Evolutionary conservation across 2,888 invertebrate genomes (phyloP).

Genomic region (Leptopilina myrica): DNA sequence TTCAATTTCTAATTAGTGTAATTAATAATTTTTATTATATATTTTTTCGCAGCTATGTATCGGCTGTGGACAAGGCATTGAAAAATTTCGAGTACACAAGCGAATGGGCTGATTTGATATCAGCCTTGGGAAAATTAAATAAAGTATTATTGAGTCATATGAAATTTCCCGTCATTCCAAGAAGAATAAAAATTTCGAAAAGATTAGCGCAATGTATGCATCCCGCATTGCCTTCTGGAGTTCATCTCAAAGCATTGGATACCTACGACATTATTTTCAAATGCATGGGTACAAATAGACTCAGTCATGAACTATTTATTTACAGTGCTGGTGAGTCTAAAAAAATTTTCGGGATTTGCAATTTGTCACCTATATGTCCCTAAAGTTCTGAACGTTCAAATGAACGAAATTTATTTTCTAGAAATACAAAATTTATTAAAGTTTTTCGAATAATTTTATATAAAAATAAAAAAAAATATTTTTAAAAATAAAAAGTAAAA

Average conservation of each 20-base stretch:
- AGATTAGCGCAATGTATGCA: constrained; percentile 95
- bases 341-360: background rate
- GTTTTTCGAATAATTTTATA: too few relatives aligned
- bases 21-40: constrained; percentile 22
- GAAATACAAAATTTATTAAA: too few relatives aligned
- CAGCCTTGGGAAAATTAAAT: constrained; percentile 91
- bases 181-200: constrained; percentile 92
- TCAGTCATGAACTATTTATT: constrained; percentile 90
- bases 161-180: constrained; percentile 91
- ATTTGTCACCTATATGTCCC: too few relatives aligned
- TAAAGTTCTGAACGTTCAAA: too few relatives aligned
- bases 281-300: constrained; percentile 88
- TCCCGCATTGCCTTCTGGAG: constrained; percentile 93
- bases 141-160: constrained; percentile 89
- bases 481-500: too few relatives aligned
- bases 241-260: constrained; percentile 93
- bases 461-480: too few relatives aligned
- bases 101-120: constrained; percentile 96
- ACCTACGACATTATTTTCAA: constrained; percentile 94
- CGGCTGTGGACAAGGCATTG: constrained; percentile 90
- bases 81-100: constrained; percentile 95
- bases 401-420: too few relatives aligned
- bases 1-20: background rate
- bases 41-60: constrained; percentile 79
- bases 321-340: constrained; percentile 83